Evolutionary conservation across 2,888 invertebrate species (phyloP), one percentile per base, ranked within the genome.

Genomic region (Mylabris sibirica): DNA sequence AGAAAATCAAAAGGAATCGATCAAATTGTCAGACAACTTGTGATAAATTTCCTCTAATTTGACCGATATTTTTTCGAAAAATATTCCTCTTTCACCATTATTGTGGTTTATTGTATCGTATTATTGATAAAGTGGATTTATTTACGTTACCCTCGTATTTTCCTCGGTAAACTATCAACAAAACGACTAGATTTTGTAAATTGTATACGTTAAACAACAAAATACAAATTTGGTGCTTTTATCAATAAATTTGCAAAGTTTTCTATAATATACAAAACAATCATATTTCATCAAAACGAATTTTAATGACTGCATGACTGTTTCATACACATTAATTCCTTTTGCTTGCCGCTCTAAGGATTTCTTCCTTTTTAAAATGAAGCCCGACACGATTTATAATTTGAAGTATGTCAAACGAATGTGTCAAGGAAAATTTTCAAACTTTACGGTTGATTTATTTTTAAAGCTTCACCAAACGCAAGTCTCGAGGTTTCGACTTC

Each of bases 361-460:
- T 20, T 9, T 49, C 20, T 49, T 2, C 49, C n/a, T n/a, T n/a
- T 49, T 49, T 44, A 44, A 49, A 49, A 49, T 20, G 49, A 49
- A 20, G 49, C 20, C 20, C 49, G 49, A 49, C 49, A 49, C 49
- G 49, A 49, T 49, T 49, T 63, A 35, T 63, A 64, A 67, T 67
- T 67, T 67, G 64, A 68, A 68, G 63, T 65, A 61, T 65, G 64
- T 68, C 68, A 68, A 68, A 68, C 63, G 63, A 64, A 65, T 64
- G 68, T 68, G 64, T 64, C 68, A 68, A 68, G 62, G 44, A 65
- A 68, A 64, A 68, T 68, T 68, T 68, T 59, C 64, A 68, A 68
- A 68, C 61, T 68, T 68, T 68, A 64, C 38, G 53, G 57, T 68
- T 68, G 68, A 68, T 68, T 68, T 68, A 68, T 68, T 65, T 61